Percentiles rank a stretch among this genome's conserved stretches.
Conservation (phyloP, 2,888 invertebrate genomes). For the Orgyia antiqua region DNA sequence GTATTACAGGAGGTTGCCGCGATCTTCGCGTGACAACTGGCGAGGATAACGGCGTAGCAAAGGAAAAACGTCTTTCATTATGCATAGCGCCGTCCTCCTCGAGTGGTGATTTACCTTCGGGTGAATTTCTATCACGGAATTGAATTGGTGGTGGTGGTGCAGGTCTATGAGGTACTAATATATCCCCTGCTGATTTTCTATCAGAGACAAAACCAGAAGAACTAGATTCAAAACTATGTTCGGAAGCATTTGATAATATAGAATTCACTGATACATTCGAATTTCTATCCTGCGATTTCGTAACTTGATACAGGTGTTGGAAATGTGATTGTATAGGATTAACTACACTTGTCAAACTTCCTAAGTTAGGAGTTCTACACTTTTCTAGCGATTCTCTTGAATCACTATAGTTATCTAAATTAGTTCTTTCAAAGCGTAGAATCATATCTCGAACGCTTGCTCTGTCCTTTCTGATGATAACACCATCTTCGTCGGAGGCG, state of each 20-base stretch:
- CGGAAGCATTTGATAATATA: slow-evolving; percentile 66
- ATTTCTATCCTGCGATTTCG: slow-evolving; percentile 60
- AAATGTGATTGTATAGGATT: slow-evolving; percentile 62
- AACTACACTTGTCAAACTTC: slow-evolving; percentile 61
- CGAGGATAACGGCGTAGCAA: slow-evolving; percentile 55
- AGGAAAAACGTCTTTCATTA: slow-evolving; percentile 52
- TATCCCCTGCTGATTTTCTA: slow-evolving; percentile 50
- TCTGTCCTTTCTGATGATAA: slow-evolving; percentile 54
- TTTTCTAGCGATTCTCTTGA: slow-evolving; percentile 59
- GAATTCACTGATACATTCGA: slow-evolving; percentile 73
- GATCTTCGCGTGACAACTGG: slow-evolving; percentile 55
- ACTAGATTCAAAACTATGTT: slow-evolving; percentile 66
- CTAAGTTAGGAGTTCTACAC: slow-evolving; percentile 48
- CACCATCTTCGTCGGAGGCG: slow-evolving; percentile 55
- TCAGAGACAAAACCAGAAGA: slow-evolving; percentile 72
- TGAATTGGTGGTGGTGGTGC: slow-evolving; percentile 69
- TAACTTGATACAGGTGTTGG: slow-evolving; percentile 56
- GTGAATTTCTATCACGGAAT: slow-evolving; percentile 49
- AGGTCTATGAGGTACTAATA: slow-evolving; percentile 56
- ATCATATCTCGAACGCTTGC: slow-evolving; percentile 66
- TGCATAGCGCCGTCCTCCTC: slow-evolving; percentile 33
- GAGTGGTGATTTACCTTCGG: slow-evolving; percentile 46
- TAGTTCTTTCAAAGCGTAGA: slow-evolving; percentile 61
- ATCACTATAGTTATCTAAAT: slow-evolving; percentile 41
- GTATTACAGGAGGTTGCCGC: slow-evolving; percentile 65